A percentile compares a stretch with the other conserved stretches of the same genome.
These are phyloP conservation scores for Apocheima hispidaria DNA, from an alignment of 2,888 invertebrate species.

Conservation along the genomic window DNA sequence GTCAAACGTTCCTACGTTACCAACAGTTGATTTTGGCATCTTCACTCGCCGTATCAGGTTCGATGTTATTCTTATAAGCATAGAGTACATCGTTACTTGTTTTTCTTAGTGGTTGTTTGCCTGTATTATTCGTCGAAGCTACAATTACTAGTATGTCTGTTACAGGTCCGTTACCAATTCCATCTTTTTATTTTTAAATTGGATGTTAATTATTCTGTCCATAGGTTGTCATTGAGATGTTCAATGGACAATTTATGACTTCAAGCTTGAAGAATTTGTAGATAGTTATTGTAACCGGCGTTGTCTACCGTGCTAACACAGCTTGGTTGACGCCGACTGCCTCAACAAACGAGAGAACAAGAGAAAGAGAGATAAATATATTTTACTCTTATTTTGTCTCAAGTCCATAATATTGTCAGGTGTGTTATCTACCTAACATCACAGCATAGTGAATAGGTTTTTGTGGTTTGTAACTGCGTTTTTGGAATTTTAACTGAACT, in stretches of 20 bases:
- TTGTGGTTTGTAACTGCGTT: too few relatives aligned
- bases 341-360: too few relatives aligned
- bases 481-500: not conserved
- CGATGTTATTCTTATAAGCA: slow-evolving; percentile 8
- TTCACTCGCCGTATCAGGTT: slow-evolving; percentile 20
- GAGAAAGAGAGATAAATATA: too few relatives aligned
- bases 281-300: not conserved
- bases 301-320: too few relatives aligned
- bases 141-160: slow-evolving; percentile 39
- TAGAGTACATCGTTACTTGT: slow-evolving; percentile 27
- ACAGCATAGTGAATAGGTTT: too few relatives aligned
- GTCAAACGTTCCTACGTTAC: slow-evolving; percentile 50
- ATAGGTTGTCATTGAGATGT: slow-evolving; percentile 38
- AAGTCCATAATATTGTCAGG: too few relatives aligned
- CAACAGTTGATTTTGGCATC: slow-evolving; percentile 56
- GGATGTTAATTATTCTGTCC: slow-evolving; percentile 49
- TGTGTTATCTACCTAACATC: too few relatives aligned
- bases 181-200: slow-evolving; percentile 46
- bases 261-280: not conserved
- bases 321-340: too few relatives aligned
- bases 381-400: too few relatives aligned
- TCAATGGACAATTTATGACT: slow-evolving; percentile 22
- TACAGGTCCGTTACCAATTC: slow-evolving; percentile 41
- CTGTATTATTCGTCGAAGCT: slow-evolving; percentile 9
- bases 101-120: slow-evolving; percentile 6